These are phyloP conservation scores for Pangasius larnaudii DNA, from an alignment of 2,797 vertebrate species.

Conservation along the genomic window DNA sequence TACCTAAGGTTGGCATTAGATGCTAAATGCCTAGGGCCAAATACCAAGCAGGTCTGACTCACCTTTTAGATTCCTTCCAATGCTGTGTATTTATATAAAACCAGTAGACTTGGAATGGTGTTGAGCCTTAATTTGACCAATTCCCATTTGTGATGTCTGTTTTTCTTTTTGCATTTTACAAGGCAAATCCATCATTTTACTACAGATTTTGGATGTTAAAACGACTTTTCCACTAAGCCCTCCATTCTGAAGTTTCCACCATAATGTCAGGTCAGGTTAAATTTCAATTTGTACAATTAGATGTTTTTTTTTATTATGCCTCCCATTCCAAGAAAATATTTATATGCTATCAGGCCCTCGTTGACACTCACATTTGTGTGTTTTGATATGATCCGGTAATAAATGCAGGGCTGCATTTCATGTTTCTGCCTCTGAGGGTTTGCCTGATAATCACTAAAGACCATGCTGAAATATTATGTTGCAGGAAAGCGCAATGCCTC, in stretches of 20 bases:
- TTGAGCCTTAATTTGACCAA: not conserved
- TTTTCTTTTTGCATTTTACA: not conserved
- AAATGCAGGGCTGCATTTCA: not conserved
- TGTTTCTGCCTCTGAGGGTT: not conserved
- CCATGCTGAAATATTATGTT: conserved; percentile 25
- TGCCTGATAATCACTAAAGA: conserved; percentile 29
- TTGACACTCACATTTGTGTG: not conserved
- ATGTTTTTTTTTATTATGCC: not conserved
- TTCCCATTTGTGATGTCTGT: too few species aligned
- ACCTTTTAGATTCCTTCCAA: conserved; percentile 27
- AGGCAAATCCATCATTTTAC: not conserved
- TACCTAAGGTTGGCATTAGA: conserved; percentile 23
- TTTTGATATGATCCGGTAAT: not conserved
- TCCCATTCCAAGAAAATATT: not conserved
- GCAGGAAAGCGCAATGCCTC: not conserved
- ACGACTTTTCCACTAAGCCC: not conserved
- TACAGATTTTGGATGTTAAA: not conserved
- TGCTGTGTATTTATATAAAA: not conserved
- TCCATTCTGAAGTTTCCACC: not conserved
- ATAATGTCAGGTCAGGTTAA: not conserved
- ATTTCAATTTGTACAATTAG: not conserved
- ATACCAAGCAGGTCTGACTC: conserved; percentile 36
- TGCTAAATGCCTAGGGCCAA: conserved; percentile 29
- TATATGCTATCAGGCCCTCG: not conserved
- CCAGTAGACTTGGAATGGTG: not conserved